Percentiles rank a stretch among this genome's conserved stretches.
These are phyloP conservation scores for Cheirogaleus major DNA, from an alignment of 2,797 vertebrate species.

Conservation along the genomic window DNA sequence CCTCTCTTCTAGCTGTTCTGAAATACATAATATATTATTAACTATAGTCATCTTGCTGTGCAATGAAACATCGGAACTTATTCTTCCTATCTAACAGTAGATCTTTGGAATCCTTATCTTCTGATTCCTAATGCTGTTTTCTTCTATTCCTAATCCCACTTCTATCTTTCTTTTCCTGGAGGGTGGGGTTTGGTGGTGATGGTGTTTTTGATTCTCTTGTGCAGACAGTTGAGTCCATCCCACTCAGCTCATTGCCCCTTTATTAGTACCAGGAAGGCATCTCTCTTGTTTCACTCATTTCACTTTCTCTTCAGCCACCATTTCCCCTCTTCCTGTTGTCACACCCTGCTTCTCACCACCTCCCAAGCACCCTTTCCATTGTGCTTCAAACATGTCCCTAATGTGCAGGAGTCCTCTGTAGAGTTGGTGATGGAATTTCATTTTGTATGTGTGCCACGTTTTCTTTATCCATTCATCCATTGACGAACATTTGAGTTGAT, in stretches of 20 bases:
- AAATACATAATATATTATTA: not conserved
- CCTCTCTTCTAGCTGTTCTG: not conserved
- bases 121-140: not conserved
- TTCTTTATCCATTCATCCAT: not conserved
- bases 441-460: not conserved
- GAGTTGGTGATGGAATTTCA: not conserved
- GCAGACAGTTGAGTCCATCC: not conserved
- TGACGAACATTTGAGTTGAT: too few species aligned
- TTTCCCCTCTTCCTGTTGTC: not conserved
- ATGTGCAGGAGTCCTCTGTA: not conserved
- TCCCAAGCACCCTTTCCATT: not conserved
- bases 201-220: not conserved
- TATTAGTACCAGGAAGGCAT: fast-evolving
- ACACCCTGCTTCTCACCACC: not conserved
- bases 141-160: not conserved
- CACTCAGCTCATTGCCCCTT: not conserved
- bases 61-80: not conserved
- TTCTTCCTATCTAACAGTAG: not conserved
- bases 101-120: not conserved
- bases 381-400: not conserved
- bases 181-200: not conserved
- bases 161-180: not conserved
- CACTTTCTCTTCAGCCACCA: not conserved
- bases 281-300: not conserved
- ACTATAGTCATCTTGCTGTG: not conserved